These are phyloP conservation scores for Sphaerophoria taeniata DNA, from an alignment of 2,888 invertebrate genomes.

Conservation along the genomic window DNA sequence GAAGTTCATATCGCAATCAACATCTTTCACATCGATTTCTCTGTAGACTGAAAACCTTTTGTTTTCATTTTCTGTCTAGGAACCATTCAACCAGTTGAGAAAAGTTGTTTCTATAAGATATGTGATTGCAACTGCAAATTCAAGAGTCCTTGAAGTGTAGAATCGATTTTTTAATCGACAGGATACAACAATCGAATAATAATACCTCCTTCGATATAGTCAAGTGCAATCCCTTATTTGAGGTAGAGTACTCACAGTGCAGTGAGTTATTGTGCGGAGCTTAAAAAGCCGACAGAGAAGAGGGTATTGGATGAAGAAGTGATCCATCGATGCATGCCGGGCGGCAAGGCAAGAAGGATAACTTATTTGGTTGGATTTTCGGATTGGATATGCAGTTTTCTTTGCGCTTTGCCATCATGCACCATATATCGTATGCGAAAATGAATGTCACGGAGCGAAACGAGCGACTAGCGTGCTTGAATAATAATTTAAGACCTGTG, in stretches of 20 bases:
- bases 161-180: constrained; percentile 66
- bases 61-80: too few species aligned
- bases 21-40: too few species aligned
- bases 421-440: background rate
- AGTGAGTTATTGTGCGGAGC: background rate
- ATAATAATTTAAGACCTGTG: constrained; percentile 58
- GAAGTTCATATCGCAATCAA: too few species aligned
- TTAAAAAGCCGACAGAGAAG: background rate
- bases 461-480: constrained; percentile 25
- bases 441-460: constrained; percentile 51
- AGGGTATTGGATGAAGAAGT: background rate
- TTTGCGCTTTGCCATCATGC: constrained; percentile 25
- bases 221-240: constrained; percentile 47
- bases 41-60: too few species aligned
- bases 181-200: constrained; percentile 41
- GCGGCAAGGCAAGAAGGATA: constrained; percentile 2
- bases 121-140: constrained; percentile 18
- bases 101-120: background rate
- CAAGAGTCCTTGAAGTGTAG: constrained; percentile 60
- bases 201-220: constrained; percentile 44
- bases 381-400: constrained; percentile 61
- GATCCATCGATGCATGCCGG: background rate
- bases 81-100: too few species aligned
- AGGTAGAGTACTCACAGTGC: background rate
- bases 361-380: constrained; percentile 52